These are phyloP conservation scores for Tridacna crocea DNA, from an alignment of 2,888 invertebrate species.

Conservation along the genomic window DNA sequence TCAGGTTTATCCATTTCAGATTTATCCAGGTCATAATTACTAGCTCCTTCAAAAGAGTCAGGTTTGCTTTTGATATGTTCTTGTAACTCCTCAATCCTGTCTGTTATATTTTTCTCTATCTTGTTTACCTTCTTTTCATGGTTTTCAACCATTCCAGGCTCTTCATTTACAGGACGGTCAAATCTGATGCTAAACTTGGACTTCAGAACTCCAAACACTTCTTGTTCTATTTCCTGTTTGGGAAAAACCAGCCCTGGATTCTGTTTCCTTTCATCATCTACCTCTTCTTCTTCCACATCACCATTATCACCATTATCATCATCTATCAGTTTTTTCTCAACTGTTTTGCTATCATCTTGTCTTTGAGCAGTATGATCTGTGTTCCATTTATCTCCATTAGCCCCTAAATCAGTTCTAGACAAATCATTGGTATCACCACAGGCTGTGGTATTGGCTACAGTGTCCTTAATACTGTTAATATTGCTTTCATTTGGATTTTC, in stretches of 20 bases:
- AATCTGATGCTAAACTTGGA: slow-evolving; percentile 25
- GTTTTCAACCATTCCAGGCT: background rate
- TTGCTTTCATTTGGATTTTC: background rate
- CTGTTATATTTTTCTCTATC: background rate
- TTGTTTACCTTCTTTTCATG: background rate
- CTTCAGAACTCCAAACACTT: slow-evolving; percentile 34
- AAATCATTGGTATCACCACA: slow-evolving; percentile 2
- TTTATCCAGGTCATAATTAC: background rate
- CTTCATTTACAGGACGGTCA: background rate
- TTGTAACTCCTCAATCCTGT: background rate
- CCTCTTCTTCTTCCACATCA: background rate
- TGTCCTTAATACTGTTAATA: background rate
- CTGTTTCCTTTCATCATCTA: background rate
- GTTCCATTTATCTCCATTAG: background rate
- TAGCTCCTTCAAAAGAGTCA: background rate
- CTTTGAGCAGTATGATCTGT: too few species aligned
- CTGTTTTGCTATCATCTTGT: background rate
- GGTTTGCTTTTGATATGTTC: background rate
- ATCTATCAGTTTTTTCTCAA: background rate
- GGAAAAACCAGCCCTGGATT: background rate
- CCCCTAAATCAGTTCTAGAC: background rate
- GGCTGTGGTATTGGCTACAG: background rate
- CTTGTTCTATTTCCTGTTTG: slow-evolving; percentile 19
- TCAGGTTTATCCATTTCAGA: background rate
- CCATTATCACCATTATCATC: background rate